Conservation (phyloP, 1,140 invertebrate species). For the Cheumatopsyche charites region DNA sequence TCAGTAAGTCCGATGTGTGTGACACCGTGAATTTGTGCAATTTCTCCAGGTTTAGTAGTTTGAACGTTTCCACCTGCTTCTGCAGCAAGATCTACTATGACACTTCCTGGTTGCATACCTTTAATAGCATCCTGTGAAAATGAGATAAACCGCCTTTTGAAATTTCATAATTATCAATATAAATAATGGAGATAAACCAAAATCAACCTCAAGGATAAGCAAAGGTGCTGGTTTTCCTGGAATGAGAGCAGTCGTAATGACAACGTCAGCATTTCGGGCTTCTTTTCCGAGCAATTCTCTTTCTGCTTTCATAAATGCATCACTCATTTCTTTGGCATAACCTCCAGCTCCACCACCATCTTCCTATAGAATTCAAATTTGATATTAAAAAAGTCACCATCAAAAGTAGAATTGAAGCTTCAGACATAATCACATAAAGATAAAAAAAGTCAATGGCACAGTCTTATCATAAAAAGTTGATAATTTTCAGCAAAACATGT, state of each 20-base stretch:
- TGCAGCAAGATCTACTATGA: slow-evolving; percentile 88
- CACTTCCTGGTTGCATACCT: slow-evolving; percentile 87
- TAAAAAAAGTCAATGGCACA: too few relatives aligned
- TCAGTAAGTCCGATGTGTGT: slow-evolving; percentile 87
- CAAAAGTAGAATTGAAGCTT: too few relatives aligned
- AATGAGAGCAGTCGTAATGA: slow-evolving; percentile 88
- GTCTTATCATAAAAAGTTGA: background rate
- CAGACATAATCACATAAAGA: too few relatives aligned
- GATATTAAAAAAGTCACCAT: background rate
- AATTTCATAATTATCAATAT: background rate
- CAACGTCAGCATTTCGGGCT: slow-evolving; percentile 78
- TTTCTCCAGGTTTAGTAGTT: slow-evolving; percentile 80
- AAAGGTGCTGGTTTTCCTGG: slow-evolving; percentile 86
- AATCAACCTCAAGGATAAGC: slow-evolving; percentile 77
- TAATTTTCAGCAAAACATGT: slow-evolving; percentile 31
- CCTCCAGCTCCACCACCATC: slow-evolving; percentile 84
- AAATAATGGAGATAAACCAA: background rate
- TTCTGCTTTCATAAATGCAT: slow-evolving; percentile 87
- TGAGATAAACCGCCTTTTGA: slow-evolving; percentile 2
- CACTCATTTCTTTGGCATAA: slow-evolving; percentile 91
- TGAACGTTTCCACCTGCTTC: slow-evolving; percentile 90
- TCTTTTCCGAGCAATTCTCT: slow-evolving; percentile 86
- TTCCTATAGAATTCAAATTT: slow-evolving; percentile 65
- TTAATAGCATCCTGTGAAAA: slow-evolving; percentile 75
- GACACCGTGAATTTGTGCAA: slow-evolving; percentile 79